Evolutionary conservation across 2,113 vertebrate genomes (phyloP).

Genomic region (Plestiodon gilberti): DNA sequence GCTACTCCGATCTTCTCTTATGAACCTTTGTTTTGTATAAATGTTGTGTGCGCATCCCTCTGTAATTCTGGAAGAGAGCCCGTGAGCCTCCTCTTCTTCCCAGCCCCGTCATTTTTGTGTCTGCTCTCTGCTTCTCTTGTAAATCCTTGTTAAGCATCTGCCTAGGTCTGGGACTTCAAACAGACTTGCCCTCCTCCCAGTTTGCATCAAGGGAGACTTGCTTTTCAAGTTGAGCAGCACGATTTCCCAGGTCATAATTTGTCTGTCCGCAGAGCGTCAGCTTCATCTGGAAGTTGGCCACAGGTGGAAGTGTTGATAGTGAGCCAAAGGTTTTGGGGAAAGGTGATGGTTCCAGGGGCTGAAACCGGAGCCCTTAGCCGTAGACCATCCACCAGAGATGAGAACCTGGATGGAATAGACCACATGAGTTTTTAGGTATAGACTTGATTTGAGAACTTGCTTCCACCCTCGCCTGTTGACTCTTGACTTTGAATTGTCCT

Average conservation of each 20-base stretch:
- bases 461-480: neutral
- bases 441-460: neutral
- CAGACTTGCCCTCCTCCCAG: neutral
- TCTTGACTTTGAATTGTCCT: neutral
- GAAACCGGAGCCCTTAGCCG: neutral
- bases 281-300: neutral
- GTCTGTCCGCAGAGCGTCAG: neutral
- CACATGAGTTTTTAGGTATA: too few relatives aligned
- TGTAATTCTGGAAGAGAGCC: too few relatives aligned
- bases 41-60: too few relatives aligned
- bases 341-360: neutral
- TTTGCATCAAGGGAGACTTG: neutral
- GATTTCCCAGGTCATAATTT: neutral
- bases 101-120: too few relatives aligned
- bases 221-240: neutral
- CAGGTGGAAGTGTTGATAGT: neutral
- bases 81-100: neutral
- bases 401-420: neutral
- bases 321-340: neutral
- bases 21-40: too few relatives aligned
- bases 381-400: too few relatives aligned
- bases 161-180: neutral
- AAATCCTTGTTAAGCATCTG: neutral
- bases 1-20: too few relatives aligned
- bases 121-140: too few relatives aligned